Conservation (phyloP, 2,888 invertebrate genomes). For the Agrilus cyanescens region DNA sequence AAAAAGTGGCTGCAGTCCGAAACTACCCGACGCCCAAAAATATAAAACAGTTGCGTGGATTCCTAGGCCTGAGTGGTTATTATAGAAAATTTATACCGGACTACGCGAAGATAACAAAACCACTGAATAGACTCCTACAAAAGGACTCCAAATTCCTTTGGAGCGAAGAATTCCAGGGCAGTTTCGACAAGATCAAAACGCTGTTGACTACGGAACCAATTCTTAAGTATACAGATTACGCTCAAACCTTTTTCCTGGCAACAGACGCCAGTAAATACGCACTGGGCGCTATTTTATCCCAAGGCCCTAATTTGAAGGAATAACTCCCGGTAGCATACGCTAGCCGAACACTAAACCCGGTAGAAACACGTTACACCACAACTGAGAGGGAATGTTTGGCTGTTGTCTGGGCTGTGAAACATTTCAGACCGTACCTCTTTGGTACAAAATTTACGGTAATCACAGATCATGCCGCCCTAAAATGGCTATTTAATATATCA, state of each 20-base stretch:
- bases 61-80: too few relatives aligned
- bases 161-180: too few relatives aligned
- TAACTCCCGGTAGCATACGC: too few relatives aligned
- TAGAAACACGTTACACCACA: conserved; percentile 9
- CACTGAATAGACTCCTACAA: too few relatives aligned
- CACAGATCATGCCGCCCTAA: conserved; percentile 13
- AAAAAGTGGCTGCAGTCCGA: too few relatives aligned
- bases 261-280: too few relatives aligned
- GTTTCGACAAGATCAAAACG: conserved; percentile 12
- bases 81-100: too few relatives aligned
- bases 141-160: too few relatives aligned
- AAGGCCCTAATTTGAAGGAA: conserved; percentile 13
- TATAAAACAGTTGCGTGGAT: too few relatives aligned
- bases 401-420: conserved; percentile 14
- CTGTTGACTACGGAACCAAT: conserved; percentile 14
- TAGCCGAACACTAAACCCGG: too few relatives aligned
- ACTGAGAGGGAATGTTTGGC: conserved; percentile 18
- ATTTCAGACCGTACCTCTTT: conserved; percentile 16
- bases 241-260: conserved; percentile 12
- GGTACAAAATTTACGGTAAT: conserved; percentile 6
- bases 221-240: conserved; percentile 18
- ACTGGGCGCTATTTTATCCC: conserved; percentile 5
- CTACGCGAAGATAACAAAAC: too few relatives aligned
- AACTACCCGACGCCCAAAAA: too few relatives aligned
- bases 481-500: conserved; percentile 5